These are phyloP conservation scores for Battus philenor DNA, from an alignment of 1,140 invertebrate species.

Conservation along the genomic window DNA sequence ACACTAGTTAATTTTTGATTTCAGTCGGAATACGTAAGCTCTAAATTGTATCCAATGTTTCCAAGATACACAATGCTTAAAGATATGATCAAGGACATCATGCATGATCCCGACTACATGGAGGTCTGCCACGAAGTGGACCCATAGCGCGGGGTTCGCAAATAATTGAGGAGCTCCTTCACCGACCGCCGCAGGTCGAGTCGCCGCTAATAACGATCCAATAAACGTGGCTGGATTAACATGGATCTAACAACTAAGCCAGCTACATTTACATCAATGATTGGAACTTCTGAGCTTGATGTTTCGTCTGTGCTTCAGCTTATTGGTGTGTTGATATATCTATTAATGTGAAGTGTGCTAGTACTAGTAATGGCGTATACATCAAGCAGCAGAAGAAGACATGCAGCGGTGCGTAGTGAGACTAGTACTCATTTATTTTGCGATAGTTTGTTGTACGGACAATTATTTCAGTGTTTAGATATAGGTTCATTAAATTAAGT, in stretches of 20 bases:
- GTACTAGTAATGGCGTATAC: background rate
- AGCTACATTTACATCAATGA: background rate
- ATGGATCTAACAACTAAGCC: too few species aligned
- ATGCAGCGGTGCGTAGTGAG: conserved; percentile 51
- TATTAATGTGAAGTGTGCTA: too few species aligned
- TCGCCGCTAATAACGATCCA: conserved; percentile 43
- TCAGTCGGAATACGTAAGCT: conserved; percentile 90
- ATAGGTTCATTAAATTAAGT: too few species aligned
- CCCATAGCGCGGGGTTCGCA: conserved; percentile 77
- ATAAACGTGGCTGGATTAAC: background rate
- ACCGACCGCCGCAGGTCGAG: conserved; percentile 59
- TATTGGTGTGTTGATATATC: background rate
- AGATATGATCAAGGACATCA: conserved; percentile 96
- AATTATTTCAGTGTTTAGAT: conserved; percentile 26
- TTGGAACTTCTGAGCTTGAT: conserved; percentile 8
- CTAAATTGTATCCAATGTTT: conserved; percentile 94
- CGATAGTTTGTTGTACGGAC: conserved; percentile 54
- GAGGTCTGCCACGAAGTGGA: conserved; percentile 94
- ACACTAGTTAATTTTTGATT: too few species aligned
- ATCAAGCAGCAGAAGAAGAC: conserved; percentile 8
- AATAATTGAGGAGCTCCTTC: conserved; percentile 67
- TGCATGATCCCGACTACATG: conserved; percentile 95
- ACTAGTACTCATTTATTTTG: conserved; percentile 70
- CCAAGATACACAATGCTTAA: conserved; percentile 95
- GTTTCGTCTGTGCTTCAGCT: conserved; percentile 2